Percentiles rank a stretch among this genome's conserved stretches.
Conservation (phyloP, 23 tunicate genomes). For the Pegea sp. region DNA sequence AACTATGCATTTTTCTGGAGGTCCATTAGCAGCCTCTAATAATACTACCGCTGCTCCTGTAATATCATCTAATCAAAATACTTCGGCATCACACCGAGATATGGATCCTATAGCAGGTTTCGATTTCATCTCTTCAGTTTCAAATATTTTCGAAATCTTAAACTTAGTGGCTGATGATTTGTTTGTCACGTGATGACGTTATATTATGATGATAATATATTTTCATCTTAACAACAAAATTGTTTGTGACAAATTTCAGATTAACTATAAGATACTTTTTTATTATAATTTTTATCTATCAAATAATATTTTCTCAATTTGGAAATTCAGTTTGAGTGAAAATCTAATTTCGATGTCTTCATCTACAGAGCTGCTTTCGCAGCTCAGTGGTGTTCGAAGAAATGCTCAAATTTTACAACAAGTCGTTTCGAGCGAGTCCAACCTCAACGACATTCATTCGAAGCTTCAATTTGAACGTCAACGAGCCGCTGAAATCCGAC, state of each 20-base stretch:
- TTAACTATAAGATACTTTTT: too few species aligned
- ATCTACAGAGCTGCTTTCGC: conserved; percentile 53
- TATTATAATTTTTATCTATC: too few species aligned
- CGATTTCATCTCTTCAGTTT: too few species aligned
- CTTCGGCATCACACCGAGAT: conserved; percentile 14
- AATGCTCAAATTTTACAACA: conserved; percentile 69
- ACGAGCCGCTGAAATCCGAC: conserved; percentile 49
- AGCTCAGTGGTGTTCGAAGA: conserved; percentile 65
- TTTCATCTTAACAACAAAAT: too few species aligned
- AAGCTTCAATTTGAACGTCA: conserved; percentile 58
- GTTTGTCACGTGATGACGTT: too few species aligned
- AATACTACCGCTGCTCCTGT: conserved; percentile 20
- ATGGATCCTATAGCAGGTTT: conserved; percentile 78
- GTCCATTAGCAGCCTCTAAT: conserved; percentile 15
- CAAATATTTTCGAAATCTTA: too few species aligned
- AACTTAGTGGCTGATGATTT: too few species aligned
- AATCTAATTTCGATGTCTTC: too few species aligned
- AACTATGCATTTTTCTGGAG: conserved; percentile 65
- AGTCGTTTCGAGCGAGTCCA: conserved; percentile 34
- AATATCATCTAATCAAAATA: conserved; percentile 7
- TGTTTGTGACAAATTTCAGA: too few species aligned
- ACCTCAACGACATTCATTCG: conserved; percentile 46
- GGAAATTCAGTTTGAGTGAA: too few species aligned
- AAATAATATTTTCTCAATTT: too few species aligned
- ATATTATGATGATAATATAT: too few species aligned